Percentiles rank a stretch among this genome's conserved stretches.
These are phyloP conservation scores for Lanistes nyassanus DNA, from an alignment of 1,140 invertebrate genomes.

Conservation along the genomic window DNA sequence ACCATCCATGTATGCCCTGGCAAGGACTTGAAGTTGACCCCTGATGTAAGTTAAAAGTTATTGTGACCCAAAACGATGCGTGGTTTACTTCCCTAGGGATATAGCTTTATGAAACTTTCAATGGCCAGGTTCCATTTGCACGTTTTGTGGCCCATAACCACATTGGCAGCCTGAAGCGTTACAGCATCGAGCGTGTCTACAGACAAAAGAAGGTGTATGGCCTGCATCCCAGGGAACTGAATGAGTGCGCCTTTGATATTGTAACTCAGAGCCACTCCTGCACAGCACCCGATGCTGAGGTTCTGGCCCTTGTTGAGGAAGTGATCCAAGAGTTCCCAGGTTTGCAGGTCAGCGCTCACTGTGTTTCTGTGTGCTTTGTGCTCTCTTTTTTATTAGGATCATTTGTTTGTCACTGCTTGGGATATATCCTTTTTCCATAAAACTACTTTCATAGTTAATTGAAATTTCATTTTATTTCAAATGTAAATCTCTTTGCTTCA, in stretches of 20 bases:
- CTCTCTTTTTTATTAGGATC: neutral
- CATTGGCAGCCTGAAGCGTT: conserved; percentile 82
- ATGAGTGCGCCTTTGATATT: conserved; percentile 94
- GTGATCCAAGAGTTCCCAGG: conserved; percentile 79
- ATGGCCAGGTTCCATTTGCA: conserved; percentile 76
- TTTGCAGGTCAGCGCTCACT: conserved; percentile 68
- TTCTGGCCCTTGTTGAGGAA: conserved; percentile 82
- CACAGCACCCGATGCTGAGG: conserved; percentile 85
- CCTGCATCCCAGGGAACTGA: conserved; percentile 87
- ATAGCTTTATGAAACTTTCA: no score
- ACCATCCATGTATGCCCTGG: no score
- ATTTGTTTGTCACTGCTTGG: no score
- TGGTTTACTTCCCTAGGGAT: no score
- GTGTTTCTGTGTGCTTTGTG: conserved; percentile 8
- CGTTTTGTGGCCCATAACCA: conserved; percentile 85
- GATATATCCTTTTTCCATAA: no score
- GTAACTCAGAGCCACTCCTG: conserved; percentile 73
- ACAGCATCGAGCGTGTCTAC: conserved; percentile 86
- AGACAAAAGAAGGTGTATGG: conserved; percentile 84
- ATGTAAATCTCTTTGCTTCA: no score
- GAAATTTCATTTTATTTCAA: no score
- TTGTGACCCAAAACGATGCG: no score
- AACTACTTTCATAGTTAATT: no score
- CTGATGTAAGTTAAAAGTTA: no score
- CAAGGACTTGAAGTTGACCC: no score